Conservation (phyloP, 2,888 invertebrate species). For the Cryptocephalus moraei region DNA sequence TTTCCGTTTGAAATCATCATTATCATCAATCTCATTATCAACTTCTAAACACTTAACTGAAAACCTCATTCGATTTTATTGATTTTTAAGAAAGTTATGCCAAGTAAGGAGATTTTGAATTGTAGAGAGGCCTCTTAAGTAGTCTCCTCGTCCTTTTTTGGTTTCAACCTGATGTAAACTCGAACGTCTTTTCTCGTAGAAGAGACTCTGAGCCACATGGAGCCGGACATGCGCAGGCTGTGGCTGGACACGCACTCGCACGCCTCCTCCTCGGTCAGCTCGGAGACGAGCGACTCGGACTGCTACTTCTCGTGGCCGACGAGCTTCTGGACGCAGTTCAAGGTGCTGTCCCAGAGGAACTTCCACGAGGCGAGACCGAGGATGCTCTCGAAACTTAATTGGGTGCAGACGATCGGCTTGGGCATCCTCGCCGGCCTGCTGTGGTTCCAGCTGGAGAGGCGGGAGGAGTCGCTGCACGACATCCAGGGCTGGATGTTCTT, state of each 20-base stretch:
- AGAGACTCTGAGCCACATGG: constrained; percentile 39
- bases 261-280: constrained; percentile 52
- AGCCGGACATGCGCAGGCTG: constrained; percentile 54
- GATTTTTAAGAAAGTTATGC: too few relatives aligned
- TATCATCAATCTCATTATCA: too few relatives aligned
- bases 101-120: too few relatives aligned
- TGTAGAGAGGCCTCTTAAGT: too few relatives aligned
- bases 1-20: too few relatives aligned
- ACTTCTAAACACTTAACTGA: too few relatives aligned
- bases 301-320: constrained; percentile 61
- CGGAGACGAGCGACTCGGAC: constrained; percentile 48
- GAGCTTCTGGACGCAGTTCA: constrained; percentile 70
- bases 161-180: too few relatives aligned
- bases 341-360: constrained; percentile 63
- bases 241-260: constrained; percentile 64
- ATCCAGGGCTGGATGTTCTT: constrained; percentile 80
- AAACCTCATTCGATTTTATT: too few relatives aligned
- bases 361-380: constrained; percentile 65
- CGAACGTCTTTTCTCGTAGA: constrained; percentile 30
- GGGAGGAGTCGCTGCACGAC: constrained; percentile 64
- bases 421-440: constrained; percentile 63
- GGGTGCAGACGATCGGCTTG: constrained; percentile 64
- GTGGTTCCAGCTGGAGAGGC: constrained; percentile 69
- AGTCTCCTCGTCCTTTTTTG: too few relatives aligned
- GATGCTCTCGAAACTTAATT: constrained; percentile 67